Evolutionary conservation across 2,113 vertebrate species (phyloP), one percentile per base, ranked within the genome.

Genomic region (Sclerurus mexicanus): DNA sequence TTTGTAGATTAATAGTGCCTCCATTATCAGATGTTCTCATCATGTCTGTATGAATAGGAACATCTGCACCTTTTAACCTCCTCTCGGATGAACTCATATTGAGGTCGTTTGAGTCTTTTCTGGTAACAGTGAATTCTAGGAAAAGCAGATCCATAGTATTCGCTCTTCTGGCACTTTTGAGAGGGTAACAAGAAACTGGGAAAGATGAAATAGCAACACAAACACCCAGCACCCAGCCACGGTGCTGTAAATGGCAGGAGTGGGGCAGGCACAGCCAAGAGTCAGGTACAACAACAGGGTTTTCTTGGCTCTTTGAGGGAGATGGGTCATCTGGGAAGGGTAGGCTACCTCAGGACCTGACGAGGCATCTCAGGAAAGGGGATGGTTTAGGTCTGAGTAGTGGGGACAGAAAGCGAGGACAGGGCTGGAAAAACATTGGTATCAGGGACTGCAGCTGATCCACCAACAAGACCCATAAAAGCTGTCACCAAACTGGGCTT

Each of bases 31-130:
- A 82, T 87, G 74, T 93, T 84, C 84, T 87, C 47, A 69, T 73
- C 18, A 1, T 46, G 42, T 78, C 55, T 75, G 6, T n/a, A 60
- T 44, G 78, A 47, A 78, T 71, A 63, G 52, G 90, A 89, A 87
- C 81, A 87, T n/a, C 35, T 78, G 91, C 69, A 78, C 77, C 93
- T 87, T 93, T 95, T 89, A 74, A 89, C 89, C 77, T 85, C 12
- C 39, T 37, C 66, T 78, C 55, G 47, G 17, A 8, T 40, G 68
- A 82, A 74, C 46, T 77, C 55, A 7, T 14, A 18, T 5, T 42
- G 50, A 77, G 50, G 44, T 88, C 53, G n/a, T 44, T 31, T 49
- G 62, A 7, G 22, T n/a, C 68, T 60, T 73, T 72, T n/a, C 72
- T 8, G 33, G 13, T 8, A 84, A 58, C 25, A 83, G 15, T 16